Base-by-base conservation (phyloP, 2,113 vertebrate genomes). In the Pholis gunnellus region DNA sequence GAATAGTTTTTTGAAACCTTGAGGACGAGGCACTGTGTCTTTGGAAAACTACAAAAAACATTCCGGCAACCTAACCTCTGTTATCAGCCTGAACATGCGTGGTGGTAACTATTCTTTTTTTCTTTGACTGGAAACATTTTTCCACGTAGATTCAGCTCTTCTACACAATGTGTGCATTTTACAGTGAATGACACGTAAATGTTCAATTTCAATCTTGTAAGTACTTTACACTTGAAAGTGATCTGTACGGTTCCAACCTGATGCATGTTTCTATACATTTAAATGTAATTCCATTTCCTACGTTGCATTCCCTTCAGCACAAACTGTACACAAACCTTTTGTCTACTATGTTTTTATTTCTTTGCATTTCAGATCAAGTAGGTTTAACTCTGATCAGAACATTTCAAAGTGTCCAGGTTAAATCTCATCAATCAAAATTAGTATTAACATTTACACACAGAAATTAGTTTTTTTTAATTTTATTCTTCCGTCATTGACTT, bases 31-130 rank as follows among this genome's bases (percentile, higher is more conserved):
- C 25, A 18, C 29, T 17, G 56, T 56, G 46, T 72, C 67, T 64
- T 70, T 46, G 80, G 64, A 18, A 79, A 75, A 36, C 14, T 34
- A 40, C 52, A 60, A 40, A 69, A 48, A 71, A 76, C 46, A 68
- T 87, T 87, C 78, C 81, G 77, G 82, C 72, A 68, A 34, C 31
- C 57, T 68, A 57, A 78, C 42, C 46, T 76, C 77, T 67, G 73
- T 78, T 73, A 65, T 73, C 75, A 75, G 44, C 77, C 64, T 54
- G 54, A 81, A 70, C 69, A 44, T 56, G 34, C 46, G 50, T 17
- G 72, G n/a, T 83, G 56, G 27, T 38, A 54, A 86, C 67, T 46
- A 70, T 61, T 13, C n/a, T 70, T 27, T 1, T 71, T 25, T 59
- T 71, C 36, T 59, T 42, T 54, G 20, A 68, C 66, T 60, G 44